Evolutionary conservation across 2,888 invertebrate genomes (phyloP).

Genomic region (Apodemia mormo): DNA sequence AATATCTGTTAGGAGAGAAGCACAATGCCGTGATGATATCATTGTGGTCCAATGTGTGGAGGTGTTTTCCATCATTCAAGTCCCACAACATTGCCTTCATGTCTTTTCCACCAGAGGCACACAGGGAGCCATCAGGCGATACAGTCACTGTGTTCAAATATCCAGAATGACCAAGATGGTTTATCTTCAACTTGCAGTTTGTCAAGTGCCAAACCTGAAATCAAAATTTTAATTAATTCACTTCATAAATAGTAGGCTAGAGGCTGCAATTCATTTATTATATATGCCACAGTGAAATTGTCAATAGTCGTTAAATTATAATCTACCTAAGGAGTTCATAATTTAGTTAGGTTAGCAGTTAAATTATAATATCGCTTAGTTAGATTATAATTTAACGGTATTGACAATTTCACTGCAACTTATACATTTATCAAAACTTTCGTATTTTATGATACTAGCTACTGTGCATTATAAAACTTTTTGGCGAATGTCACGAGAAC

Average conservation of each 20-base stretch:
- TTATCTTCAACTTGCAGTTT: constrained; percentile 99
- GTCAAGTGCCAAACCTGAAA: constrained; percentile 97
- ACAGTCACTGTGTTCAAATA: constrained; percentile 99
- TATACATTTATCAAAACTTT: too few relatives aligned
- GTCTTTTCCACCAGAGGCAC: constrained; percentile 99
- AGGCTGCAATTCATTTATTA: too few relatives aligned
- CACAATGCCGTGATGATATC: constrained; percentile 98
- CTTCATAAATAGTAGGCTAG: not conserved
- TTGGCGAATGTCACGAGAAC: too few relatives aligned
- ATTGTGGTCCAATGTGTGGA: constrained; percentile 99
- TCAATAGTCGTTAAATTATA: too few relatives aligned
- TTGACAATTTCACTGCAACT: too few relatives aligned
- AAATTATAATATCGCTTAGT: too few relatives aligned
- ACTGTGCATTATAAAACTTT: too few relatives aligned
- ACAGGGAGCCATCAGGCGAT: constrained; percentile 99
- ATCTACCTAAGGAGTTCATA: too few relatives aligned
- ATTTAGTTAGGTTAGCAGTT: too few relatives aligned
- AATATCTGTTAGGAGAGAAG: constrained; percentile 99
- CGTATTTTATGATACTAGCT: too few relatives aligned
- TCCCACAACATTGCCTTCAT: constrained; percentile 99
- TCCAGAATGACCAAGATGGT: constrained; percentile 98
- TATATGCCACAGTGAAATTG: too few relatives aligned
- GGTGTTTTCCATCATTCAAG: constrained; percentile 98
- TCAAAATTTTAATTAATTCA: constrained; percentile 26
- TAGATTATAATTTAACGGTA: too few relatives aligned